A percentile compares a stretch with the other conserved stretches of the same genome.
Conservation (phyloP, 2,113 vertebrate species). For the Mus spicilegus region DNA sequence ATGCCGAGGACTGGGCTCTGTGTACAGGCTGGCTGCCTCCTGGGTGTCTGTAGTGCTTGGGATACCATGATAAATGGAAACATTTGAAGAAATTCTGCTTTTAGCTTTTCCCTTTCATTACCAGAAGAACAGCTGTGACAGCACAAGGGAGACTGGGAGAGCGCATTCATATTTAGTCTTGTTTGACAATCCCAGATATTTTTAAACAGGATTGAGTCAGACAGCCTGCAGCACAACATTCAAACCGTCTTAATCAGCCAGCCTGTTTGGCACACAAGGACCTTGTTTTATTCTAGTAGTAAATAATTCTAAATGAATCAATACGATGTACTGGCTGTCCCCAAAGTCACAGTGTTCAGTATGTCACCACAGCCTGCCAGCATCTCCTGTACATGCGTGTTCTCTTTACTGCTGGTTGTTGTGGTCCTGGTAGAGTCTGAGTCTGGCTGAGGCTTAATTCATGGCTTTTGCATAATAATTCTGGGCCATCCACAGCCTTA, state of each 20-base stretch:
- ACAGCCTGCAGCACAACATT: slow-evolving; percentile 68
- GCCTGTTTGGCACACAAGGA: slow-evolving; percentile 61
- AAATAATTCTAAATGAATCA: slow-evolving; percentile 71
- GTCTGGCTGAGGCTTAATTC: neutral
- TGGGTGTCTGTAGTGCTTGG: slow-evolving; percentile 11
- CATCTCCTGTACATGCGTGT: neutral
- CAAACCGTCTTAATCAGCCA: slow-evolving; percentile 65
- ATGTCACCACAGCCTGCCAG: neutral
- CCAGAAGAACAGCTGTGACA: slow-evolving; percentile 81
- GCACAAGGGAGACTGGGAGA: slow-evolving; percentile 62
- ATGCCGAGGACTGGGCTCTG: neutral
- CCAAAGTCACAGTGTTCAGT: neutral
- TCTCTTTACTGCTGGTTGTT: neutral
- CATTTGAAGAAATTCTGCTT: slow-evolving; percentile 53
- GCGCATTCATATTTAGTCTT: slow-evolving; percentile 61
- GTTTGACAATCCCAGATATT: slow-evolving; percentile 81
- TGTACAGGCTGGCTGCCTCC: neutral
- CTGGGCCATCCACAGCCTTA: neutral
- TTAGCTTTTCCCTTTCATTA: slow-evolving; percentile 42
- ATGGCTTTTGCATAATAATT: neutral
- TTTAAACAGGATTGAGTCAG: slow-evolving; percentile 83
- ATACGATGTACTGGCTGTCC: slow-evolving; percentile 39
- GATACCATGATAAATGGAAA: slow-evolving; percentile 56
- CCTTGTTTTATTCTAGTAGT: slow-evolving; percentile 40
- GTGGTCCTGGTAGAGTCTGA: neutral